These are phyloP conservation scores for Pemphredon lugubris DNA, from an alignment of 2,888 invertebrate genomes.

Conservation along the genomic window DNA sequence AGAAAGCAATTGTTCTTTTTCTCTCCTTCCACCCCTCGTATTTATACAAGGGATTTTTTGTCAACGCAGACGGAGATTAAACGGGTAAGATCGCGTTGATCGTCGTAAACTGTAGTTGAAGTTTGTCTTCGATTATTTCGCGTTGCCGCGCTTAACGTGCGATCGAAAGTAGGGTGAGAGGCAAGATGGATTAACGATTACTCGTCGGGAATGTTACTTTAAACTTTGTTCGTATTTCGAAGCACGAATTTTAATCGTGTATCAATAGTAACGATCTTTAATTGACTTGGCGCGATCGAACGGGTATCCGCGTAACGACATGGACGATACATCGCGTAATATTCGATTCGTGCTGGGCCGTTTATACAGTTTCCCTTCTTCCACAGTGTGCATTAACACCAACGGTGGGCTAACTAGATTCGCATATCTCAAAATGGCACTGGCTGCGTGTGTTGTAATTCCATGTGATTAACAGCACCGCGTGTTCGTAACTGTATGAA, in stretches of 20 bases:
- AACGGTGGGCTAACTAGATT: conserved; percentile 65
- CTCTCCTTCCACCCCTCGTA: conserved; percentile 12
- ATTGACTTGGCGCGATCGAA: conserved; percentile 6
- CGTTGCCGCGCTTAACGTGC: neutral
- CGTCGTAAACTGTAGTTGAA: conserved; percentile 25
- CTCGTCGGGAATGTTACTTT: too few species aligned
- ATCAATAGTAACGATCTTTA: too few species aligned
- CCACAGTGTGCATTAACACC: conserved; percentile 60
- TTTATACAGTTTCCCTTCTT: conserved; percentile 62
- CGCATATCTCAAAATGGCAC: conserved; percentile 67
- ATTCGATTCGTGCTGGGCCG: conserved; percentile 57
- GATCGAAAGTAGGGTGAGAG: too few species aligned
- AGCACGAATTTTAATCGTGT: too few species aligned
- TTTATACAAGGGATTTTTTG: conserved; percentile 51
- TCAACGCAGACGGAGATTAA: conserved; percentile 16
- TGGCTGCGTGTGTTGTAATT: conserved; percentile 65
- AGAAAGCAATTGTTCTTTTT: conserved; percentile 21
- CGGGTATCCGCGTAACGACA: conserved; percentile 6
- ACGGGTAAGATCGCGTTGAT: conserved; percentile 23
- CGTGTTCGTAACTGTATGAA: conserved; percentile 68
- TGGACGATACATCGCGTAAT: conserved; percentile 49
- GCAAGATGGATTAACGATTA: too few species aligned
- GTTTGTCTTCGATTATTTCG: neutral
- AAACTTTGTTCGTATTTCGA: too few species aligned
- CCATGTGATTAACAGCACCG: conserved; percentile 69